Conservation (phyloP, 2,888 invertebrate species). For the Agrochola macilenta region DNA sequence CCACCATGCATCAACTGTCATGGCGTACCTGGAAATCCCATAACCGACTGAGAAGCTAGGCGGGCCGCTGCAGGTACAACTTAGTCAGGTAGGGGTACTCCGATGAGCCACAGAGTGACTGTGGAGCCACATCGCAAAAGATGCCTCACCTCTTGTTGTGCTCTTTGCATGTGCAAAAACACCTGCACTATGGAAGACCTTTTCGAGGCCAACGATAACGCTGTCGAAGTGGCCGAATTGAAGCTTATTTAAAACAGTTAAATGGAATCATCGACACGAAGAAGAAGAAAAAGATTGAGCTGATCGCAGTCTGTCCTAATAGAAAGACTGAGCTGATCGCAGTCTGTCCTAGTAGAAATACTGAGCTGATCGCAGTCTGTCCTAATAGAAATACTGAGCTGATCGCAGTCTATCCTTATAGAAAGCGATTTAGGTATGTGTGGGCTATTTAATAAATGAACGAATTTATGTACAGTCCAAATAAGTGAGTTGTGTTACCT, state of each 20-base stretch:
- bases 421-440: not conserved
- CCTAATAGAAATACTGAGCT: not conserved
- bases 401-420: not conserved
- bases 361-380: not conserved
- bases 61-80: no score
- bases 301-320: not conserved
- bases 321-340: not conserved
- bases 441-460: not conserved
- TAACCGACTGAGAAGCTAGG: not conserved
- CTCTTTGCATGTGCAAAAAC: not conserved
- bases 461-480: not conserved
- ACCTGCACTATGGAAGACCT: no score
- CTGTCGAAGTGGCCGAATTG: not conserved
- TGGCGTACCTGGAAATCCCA: not conserved
- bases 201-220: no score
- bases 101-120: not conserved
- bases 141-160: not conserved
- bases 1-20: not conserved
- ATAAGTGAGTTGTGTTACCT: slow-evolving; percentile 76
- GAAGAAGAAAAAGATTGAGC: not conserved
- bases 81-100: not conserved
- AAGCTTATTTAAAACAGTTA: not conserved
- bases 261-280: not conserved
- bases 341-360: not conserved
- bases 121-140: not conserved